Base-by-base conservation (phyloP, 2,113 vertebrate species). In the Hippocampus comes region DNA sequence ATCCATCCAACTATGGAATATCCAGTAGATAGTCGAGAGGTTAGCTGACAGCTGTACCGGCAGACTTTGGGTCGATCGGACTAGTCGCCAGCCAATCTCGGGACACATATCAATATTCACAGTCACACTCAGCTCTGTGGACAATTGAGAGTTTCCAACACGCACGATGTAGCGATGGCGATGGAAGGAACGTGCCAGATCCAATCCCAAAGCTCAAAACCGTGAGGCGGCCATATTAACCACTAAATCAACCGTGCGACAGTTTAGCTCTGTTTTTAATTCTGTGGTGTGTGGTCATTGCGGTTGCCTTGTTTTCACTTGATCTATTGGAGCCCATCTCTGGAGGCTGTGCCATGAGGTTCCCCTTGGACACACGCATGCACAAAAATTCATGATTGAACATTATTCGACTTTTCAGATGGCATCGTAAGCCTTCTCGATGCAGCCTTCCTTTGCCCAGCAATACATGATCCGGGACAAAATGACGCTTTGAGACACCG, bases 401-500 rank as follows among this genome's bases (percentile, higher is more conserved):
- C 82, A 84, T 84, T 84, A 89, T 89, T 87, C 86, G 80, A 83
- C 84, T 85, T 87, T 89, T 82, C 82, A 77, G 85, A 85, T 83
- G 82, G 73, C 84, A 84, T 76, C 77, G 86, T 74, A 78, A 87
- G 86, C 4, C 81, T 76, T 78, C 77, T 87, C 81, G 51, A 74
- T 83, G 83, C 86, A 86, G 83, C 85, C 78, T 78, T 82, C 86
- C 79, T 80, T 80, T 79, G 83, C 86, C 81, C 82, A 76, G 18
- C 82, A 27, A 89, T 91, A 80, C 86, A 92, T 92, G 85, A 93
- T 91, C 90, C 82, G 90, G 76, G 65, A 87, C 75, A 85, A 88
- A 90, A 89, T 82, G 74, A 77, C 78, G 82, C 86, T 89, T 88
- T 90, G 85, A 87, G 83, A 84, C 82, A 71, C 63, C 9, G 83